These are phyloP conservation scores for Leguminivora glycinivorella DNA, from an alignment of 1,140 invertebrate genomes.

Conservation along the genomic window DNA sequence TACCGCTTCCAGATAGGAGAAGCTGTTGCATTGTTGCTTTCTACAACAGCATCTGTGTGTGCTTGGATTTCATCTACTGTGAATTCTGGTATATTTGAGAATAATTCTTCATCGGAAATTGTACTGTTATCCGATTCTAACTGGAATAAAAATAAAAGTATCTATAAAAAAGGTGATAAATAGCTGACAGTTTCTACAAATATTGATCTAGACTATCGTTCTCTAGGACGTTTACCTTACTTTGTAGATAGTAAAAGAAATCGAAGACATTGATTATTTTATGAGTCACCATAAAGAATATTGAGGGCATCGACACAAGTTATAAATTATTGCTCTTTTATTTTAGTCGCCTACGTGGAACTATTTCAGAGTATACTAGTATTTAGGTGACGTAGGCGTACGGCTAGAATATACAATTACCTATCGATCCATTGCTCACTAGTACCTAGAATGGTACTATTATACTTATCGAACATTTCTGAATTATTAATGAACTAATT, in stretches of 20 bases:
- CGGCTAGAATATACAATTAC: not conserved
- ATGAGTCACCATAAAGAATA: not conserved
- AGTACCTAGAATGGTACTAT: not conserved
- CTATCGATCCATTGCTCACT: not conserved
- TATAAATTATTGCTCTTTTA: not conserved
- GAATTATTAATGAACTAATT: not conserved
- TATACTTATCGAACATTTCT: not conserved
- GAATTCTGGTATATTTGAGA: conserved; percentile 80
- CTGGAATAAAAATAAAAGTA: conserved; percentile 54
- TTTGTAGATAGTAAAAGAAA: not conserved
- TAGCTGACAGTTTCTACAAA: too few relatives aligned
- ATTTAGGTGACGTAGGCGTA: not conserved
- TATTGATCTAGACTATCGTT: too few relatives aligned
- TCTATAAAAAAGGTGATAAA: too few relatives aligned
- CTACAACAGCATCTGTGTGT: conserved; percentile 80
- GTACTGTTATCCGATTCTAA: conserved; percentile 78
- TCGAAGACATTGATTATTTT: not conserved
- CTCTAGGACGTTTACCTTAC: too few relatives aligned
- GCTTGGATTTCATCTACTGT: conserved; percentile 81
- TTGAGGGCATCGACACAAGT: not conserved
- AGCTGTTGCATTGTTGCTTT: conserved; percentile 72
- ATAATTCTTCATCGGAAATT: conserved; percentile 66
- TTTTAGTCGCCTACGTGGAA: not conserved
- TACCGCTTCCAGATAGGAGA: conserved; percentile 82
- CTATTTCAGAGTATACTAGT: not conserved